Percentiles rank a stretch among this genome's conserved stretches.
These are phyloP conservation scores for Tolmerus cingulatus DNA, from an alignment of 2,888 invertebrate genomes.

Conservation along the genomic window DNA sequence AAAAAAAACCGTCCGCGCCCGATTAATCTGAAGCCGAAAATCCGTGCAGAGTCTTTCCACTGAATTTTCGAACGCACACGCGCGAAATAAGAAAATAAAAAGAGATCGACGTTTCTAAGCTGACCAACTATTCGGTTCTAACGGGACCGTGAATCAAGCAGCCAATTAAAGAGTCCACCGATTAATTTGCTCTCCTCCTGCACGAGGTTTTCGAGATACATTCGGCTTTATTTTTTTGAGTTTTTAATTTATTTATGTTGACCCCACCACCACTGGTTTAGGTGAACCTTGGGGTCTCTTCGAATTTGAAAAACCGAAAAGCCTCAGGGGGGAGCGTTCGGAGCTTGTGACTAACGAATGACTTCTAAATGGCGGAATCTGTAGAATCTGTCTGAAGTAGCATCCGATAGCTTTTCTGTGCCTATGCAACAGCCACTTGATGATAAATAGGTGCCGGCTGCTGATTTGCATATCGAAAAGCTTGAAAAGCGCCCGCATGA, in stretches of 20 bases:
- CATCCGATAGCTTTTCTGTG: not conserved
- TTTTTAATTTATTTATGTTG: not conserved
- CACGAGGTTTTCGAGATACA: not conserved
- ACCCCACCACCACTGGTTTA: not conserved
- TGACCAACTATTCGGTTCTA: conserved; percentile 27
- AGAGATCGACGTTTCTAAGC: not conserved
- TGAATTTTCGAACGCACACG: not conserved
- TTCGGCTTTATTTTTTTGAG: not conserved
- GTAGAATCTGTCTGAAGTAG: not conserved
- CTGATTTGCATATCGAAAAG: conserved; percentile 29
- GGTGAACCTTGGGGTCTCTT: not conserved
- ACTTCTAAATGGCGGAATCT: not conserved
- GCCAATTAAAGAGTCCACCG: conserved; percentile 47
- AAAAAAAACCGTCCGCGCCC: not conserved
- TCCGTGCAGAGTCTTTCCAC: not conserved
- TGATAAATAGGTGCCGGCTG: not conserved
- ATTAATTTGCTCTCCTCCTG: conserved; percentile 45
- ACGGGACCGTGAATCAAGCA: conserved; percentile 40
- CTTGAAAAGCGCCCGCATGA: conserved; percentile 7
- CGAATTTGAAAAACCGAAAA: not conserved
- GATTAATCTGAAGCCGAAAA: not conserved
- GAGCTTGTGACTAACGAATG: not conserved
- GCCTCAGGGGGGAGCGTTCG: not conserved
- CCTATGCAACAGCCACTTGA: not conserved
- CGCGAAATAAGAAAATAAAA: not conserved